Percentiles rank a stretch among this genome's conserved stretches.
These are phyloP conservation scores for Plusia festucae DNA, from an alignment of 2,888 invertebrate species.

Conservation along the genomic window DNA sequence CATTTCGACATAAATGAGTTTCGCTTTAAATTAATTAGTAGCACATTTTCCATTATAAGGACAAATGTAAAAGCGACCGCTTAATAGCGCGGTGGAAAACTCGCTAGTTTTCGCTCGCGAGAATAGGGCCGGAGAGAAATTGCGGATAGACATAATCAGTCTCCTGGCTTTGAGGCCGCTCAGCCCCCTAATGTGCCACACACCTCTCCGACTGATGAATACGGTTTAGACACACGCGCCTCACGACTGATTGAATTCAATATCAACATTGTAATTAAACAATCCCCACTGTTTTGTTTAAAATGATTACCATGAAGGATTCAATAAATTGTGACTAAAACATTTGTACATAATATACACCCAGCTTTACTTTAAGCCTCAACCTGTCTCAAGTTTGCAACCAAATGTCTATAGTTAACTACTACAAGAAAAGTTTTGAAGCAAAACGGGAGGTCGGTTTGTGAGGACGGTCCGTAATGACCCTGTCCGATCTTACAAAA, in stretches of 20 bases:
- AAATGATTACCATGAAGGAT: constrained; percentile 23
- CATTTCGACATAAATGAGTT: constrained; percentile 89
- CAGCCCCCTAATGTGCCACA: constrained; percentile 85
- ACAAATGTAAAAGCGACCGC: constrained; percentile 89
- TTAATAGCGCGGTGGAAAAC: constrained; percentile 89
- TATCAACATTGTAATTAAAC: constrained; percentile 68
- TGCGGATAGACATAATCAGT: constrained; percentile 90
- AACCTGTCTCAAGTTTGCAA: constrained; percentile 61
- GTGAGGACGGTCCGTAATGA: constrained; percentile 85
- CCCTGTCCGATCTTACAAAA: constrained; percentile 88
- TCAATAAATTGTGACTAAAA: constrained; percentile 32
- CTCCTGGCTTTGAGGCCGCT: constrained; percentile 89
- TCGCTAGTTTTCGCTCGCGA: constrained; percentile 89
- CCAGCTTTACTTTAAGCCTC: constrained; percentile 60
- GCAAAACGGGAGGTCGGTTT: constrained; percentile 80
- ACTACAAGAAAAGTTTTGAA: constrained; percentile 77
- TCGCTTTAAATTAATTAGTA: constrained; percentile 89
- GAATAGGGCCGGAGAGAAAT: constrained; percentile 88
- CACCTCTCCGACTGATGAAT: constrained; percentile 86
- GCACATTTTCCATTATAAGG: constrained; percentile 90
- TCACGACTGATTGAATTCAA: constrained; percentile 72
- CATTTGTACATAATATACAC: constrained; percentile 12
- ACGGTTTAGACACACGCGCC: constrained; percentile 78
- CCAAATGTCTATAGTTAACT: constrained; percentile 69
- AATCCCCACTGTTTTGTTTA: constrained; percentile 35